phyloP scores from a whole-genome alignment of 35 echinoderm and acorn worm genomes.

The Nesometra sesokonis region DNA sequence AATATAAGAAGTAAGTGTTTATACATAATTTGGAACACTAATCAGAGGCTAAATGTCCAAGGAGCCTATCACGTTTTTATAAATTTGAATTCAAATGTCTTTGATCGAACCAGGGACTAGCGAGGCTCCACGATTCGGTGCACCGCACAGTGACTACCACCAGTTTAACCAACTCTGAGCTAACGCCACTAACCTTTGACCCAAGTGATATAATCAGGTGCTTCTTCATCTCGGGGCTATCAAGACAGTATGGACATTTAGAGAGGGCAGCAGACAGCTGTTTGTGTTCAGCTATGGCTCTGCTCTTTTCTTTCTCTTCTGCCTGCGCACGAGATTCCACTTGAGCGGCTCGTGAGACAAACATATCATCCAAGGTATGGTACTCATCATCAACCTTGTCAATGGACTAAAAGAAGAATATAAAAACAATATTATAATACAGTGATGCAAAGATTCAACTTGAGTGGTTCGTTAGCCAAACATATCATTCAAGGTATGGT shows the following conservation, averaged over 20 bases:
- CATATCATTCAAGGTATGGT: conserved; percentile 90
- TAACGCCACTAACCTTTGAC: conserved; percentile 46
- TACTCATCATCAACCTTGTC: conserved; percentile 57
- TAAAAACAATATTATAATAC: background rate
- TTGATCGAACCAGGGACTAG: background rate
- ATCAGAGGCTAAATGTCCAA: too few relatives aligned
- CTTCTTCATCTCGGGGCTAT: conserved; percentile 85
- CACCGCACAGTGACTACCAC: background rate
- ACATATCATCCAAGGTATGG: conserved; percentile 95
- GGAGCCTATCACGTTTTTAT: too few relatives aligned
- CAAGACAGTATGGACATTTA: conserved; percentile 71
- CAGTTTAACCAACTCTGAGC: background rate
- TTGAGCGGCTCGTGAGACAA: conserved; percentile 81
- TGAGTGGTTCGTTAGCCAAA: conserved; percentile 82
- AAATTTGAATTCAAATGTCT: too few relatives aligned
- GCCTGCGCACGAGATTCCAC: conserved; percentile 36
- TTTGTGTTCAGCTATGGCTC: conserved; percentile 64
- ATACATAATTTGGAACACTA: too few relatives aligned
- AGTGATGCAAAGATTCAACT: background rate
- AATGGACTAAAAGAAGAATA: conserved; percentile 39
- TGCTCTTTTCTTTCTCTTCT: conserved; percentile 40
- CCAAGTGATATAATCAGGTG: conserved; percentile 87
- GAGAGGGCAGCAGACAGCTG: conserved; percentile 48
- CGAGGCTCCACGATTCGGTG: background rate
- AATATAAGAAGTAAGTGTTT: too few relatives aligned